Percentiles rank a stretch among this genome's conserved stretches.
These are phyloP conservation scores for Caenorhabditis brenneri DNA, from an alignment of 1,140 invertebrate species.

Conservation along the genomic window DNA sequence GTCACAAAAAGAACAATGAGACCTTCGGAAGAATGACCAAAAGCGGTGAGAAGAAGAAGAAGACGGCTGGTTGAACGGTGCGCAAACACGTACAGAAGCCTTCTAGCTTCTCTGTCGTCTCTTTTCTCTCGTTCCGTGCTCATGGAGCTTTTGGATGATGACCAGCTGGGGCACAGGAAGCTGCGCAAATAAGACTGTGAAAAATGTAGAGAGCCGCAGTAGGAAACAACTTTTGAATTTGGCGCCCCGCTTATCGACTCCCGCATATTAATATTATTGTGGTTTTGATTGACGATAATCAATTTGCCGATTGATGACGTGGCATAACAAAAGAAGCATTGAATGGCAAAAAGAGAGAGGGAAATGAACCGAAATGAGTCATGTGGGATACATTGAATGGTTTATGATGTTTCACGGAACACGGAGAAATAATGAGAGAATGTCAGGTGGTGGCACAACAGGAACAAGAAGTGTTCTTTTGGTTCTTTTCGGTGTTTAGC, in stretches of 20 bases:
- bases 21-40: neutral
- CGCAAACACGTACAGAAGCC: slow-evolving; percentile 40
- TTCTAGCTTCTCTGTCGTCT: slow-evolving; percentile 12
- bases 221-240: slow-evolving; percentile 25
- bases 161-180: slow-evolving; percentile 1
- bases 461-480: no score
- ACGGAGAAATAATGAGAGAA: neutral
- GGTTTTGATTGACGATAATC: neutral
- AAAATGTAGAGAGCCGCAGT: slow-evolving; percentile 1
- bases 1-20: slow-evolving; percentile 31
- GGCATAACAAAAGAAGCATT: neutral
- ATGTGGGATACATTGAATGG: neutral
- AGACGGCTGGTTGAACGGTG: neutral
- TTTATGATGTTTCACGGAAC: slow-evolving; percentile 6
- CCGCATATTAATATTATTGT: slow-evolving; percentile 42
- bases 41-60: slow-evolving; percentile 32
- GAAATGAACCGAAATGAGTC: slow-evolving; percentile 22
- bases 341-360: neutral
- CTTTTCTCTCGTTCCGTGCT: neutral
- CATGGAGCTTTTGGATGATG: slow-evolving; percentile 35
- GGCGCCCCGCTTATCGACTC: slow-evolving; percentile 24
- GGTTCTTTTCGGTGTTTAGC: no score
- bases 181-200: slow-evolving; percentile 24
- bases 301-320: slow-evolving; percentile 9
- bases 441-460: neutral